Evolutionary conservation across 2,888 invertebrate genomes (phyloP), one percentile per base, ranked within the genome.

Genomic region (Gibbula magus): DNA sequence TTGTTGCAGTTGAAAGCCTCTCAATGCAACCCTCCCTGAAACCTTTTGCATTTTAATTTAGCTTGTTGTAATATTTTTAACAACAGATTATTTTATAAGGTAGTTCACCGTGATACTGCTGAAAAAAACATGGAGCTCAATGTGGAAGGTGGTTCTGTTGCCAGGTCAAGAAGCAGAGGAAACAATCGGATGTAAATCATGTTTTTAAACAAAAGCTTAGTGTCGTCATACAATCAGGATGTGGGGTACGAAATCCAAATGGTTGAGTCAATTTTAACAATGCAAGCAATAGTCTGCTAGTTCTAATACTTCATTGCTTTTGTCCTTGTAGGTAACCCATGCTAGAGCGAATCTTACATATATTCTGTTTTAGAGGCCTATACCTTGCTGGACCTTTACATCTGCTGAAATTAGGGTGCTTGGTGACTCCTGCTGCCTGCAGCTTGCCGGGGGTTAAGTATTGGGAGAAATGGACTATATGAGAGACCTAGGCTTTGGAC

Each of bases 201-300:
- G 13, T 20, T 32, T 70, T 35, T 35, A 32, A 29, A 16, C 29
- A 61, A n/a, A 29, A 61, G 61, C 61, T 61, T 22, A 61, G 22
- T 56, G 22, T 56, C 56, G 20, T 25, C 20, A 56, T 56, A 25
- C 56, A 56, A 56, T 56, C 22, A 25, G 56, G 56, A 25, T 4
- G 56, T 32, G 70, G 70, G 70, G 70, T 70, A 39, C 35, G 70
- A 70, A 70, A 70, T 70, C 70, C 70, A 70, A n/a, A 35, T 39
- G 70, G 70, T 70, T 70, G 70, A 70, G 70, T 70, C 20, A 70
- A 35, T 32, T 39, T 70, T 70, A 70, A 8, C 35, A 70, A 70
- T 70, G 70, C 35, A 70, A 70, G 39, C 70, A 35, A 20, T 70
- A 35, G 20, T 32, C 35, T n/a, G 20, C 20, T 35, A 70, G 20